Conservation (phyloP, 2,888 invertebrate species). For the Podotricha telesiphe region DNA sequence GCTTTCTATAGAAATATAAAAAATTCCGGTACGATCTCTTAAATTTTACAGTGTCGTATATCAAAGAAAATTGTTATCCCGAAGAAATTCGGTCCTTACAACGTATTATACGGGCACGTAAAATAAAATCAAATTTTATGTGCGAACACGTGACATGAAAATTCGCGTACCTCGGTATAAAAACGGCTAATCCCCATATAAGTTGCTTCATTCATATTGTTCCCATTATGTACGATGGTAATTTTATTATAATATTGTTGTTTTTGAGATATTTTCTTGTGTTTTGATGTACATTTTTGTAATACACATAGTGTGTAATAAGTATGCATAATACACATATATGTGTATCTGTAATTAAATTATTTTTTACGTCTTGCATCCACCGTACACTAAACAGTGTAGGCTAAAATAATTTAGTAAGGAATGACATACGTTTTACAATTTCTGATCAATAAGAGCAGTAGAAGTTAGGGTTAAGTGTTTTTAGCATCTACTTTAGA, state of each 20-base stretch:
- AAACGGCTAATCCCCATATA: conserved; percentile 53
- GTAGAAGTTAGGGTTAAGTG: too few species aligned
- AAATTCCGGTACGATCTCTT: neutral
- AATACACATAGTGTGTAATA: too few species aligned
- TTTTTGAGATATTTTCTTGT: neutral
- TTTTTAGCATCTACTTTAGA: too few species aligned
- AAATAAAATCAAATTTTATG: conserved; percentile 24
- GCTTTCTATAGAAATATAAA: neutral
- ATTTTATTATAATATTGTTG: neutral
- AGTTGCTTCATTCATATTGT: conserved; percentile 30
- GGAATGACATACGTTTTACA: too few species aligned
- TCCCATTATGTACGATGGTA: neutral
- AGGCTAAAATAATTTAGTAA: too few species aligned
- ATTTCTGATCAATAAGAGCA: too few species aligned
- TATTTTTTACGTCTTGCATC: too few species aligned
- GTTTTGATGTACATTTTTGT: neutral
- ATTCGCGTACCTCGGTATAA: conserved; percentile 45
- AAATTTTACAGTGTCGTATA: conserved; percentile 13
- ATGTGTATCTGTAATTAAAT: too few species aligned
- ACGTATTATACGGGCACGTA: neutral
- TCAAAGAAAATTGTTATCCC: conserved; percentile 13
- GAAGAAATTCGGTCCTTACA: conserved; percentile 8
- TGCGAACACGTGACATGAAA: conserved; percentile 31
- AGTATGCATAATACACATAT: too few species aligned
- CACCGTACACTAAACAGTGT: too few species aligned